These are phyloP conservation scores for Pachymerium ferrugineum DNA, from an alignment of 2,888 invertebrate genomes.

Conservation along the genomic window DNA sequence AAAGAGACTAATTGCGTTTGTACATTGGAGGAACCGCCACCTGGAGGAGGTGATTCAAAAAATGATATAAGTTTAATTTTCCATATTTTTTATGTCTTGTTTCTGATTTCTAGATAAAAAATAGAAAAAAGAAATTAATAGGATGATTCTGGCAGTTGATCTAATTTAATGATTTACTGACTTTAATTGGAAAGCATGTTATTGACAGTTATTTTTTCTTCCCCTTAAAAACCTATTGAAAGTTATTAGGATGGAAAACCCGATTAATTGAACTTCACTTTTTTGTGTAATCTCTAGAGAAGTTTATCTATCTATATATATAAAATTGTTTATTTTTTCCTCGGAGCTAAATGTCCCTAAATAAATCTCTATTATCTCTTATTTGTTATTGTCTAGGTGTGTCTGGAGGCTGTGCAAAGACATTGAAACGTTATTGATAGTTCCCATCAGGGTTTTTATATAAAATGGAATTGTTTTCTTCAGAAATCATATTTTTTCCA, in stretches of 20 bases:
- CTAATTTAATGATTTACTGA: too few species aligned
- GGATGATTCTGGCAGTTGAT: too few species aligned
- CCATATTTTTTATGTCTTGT: neutral
- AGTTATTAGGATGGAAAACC: too few species aligned
- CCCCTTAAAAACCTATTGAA: too few species aligned
- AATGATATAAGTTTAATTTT: neutral
- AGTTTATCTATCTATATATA: too few species aligned
- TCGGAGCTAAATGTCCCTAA: neutral
- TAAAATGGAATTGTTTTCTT: neutral
- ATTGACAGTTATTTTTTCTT: too few species aligned
- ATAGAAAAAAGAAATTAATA: too few species aligned
- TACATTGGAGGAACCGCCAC: neutral
- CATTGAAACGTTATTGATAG: neutral
- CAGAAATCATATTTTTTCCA: neutral
- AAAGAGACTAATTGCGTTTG: neutral
- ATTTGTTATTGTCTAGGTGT: neutral
- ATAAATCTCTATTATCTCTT: neutral
- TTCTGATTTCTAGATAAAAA: neutral
- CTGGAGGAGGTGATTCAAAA: neutral
- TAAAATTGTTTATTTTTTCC: too few species aligned
- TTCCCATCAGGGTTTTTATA: neutral
- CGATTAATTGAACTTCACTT: too few species aligned
- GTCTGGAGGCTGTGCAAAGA: neutral
- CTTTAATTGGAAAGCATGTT: too few species aligned
- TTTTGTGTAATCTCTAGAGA: too few species aligned